Evolutionary conservation across 2,888 invertebrate genomes (phyloP).

Genomic region (Erebia ligea): DNA sequence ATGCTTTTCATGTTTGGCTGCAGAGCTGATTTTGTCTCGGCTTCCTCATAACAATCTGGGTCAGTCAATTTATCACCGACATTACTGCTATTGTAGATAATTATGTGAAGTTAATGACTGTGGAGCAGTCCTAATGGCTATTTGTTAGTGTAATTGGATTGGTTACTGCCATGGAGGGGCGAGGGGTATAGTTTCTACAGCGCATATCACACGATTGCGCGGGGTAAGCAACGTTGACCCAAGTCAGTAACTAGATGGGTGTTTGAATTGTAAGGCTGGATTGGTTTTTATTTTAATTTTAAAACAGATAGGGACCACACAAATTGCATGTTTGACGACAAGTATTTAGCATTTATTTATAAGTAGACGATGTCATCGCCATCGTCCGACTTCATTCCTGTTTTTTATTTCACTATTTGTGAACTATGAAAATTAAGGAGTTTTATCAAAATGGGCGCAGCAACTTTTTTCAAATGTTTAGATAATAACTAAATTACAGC

Average conservation of each 20-base stretch:
- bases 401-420: too few species aligned
- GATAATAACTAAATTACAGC: not conserved
- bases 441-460: constrained; percentile 2
- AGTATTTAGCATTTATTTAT: too few species aligned
- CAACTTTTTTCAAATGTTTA: not conserved
- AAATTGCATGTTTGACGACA: too few species aligned
- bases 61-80: constrained; percentile 46
- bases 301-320: too few species aligned
- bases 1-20: constrained; percentile 48
- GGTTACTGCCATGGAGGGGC: not conserved
- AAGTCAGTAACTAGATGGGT: constrained; percentile 1
- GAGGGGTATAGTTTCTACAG: not conserved
- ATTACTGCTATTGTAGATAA: constrained; percentile 33
- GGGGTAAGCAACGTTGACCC: not conserved
- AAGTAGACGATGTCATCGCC: too few species aligned
- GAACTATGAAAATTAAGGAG: not conserved
- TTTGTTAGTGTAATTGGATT: constrained; percentile 16
- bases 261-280: not conserved
- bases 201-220: not conserved
- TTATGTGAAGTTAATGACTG: constrained; percentile 27
- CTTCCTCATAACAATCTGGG: constrained; percentile 59
- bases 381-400: too few species aligned
- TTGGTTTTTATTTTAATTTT: too few species aligned
- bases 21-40: constrained; percentile 57
- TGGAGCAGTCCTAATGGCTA: constrained; percentile 4